These are phyloP conservation scores for Orchesella cincta DNA, from an alignment of 1,140 invertebrate genomes.

Conservation along the genomic window DNA sequence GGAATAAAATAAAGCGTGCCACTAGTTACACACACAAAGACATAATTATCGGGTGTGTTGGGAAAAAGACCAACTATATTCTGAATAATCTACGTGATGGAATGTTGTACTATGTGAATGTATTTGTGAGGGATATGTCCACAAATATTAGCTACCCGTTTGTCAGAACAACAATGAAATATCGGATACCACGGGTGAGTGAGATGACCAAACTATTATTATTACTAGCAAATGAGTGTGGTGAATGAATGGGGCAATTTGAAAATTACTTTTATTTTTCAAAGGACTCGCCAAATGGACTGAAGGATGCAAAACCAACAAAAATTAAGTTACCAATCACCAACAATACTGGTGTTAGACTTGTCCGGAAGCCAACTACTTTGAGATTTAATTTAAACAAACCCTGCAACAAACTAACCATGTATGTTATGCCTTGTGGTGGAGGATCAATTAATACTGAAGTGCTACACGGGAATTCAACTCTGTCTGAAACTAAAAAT, in stretches of 20 bases:
- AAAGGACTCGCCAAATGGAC: constrained; percentile 35
- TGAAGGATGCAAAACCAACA: constrained; percentile 37
- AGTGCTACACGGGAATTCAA: constrained; percentile 39
- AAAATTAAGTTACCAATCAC: constrained; percentile 35
- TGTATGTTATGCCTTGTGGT: constrained; percentile 59
- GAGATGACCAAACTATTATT: too few relatives aligned
- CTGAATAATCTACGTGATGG: constrained; percentile 61
- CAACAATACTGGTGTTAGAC: not conserved
- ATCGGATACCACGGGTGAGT: constrained; percentile 51
- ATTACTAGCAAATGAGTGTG: too few relatives aligned
- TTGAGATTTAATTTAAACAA: constrained; percentile 49
- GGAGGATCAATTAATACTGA: constrained; percentile 49
- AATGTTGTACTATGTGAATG: constrained; percentile 58
- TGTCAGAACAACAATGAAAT: constrained; percentile 53
- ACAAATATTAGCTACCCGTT: constrained; percentile 58
- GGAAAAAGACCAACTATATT: constrained; percentile 61
- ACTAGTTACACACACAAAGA: constrained; percentile 36
- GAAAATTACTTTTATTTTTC: not conserved
- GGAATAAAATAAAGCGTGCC: constrained; percentile 1
- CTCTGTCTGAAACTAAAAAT: constrained; percentile 30
- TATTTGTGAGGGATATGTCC: constrained; percentile 57
- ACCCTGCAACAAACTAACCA: constrained; percentile 51
- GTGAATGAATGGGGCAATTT: too few relatives aligned
- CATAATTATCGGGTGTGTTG: constrained; percentile 60
- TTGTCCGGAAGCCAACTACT: not conserved